phyloP scores from a whole-genome alignment of 2,113 vertebrate species.

The Ciconia maguari region DNA sequence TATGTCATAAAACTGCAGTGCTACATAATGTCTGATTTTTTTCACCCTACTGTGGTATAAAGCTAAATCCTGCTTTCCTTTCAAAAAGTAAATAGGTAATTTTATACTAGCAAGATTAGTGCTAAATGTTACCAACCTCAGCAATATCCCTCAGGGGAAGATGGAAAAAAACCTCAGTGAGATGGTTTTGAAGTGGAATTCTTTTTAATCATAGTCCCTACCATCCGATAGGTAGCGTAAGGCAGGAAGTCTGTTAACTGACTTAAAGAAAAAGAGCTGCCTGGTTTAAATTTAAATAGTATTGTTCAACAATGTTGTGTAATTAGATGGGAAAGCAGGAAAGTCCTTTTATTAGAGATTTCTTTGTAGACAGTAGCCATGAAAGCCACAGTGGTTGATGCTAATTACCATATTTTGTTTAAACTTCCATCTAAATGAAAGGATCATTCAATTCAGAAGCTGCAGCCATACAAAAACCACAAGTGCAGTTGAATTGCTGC shows the following conservation, averaged over 20 bases:
- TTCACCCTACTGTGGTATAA: background rate
- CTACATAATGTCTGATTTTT: background rate
- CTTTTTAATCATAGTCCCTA: background rate
- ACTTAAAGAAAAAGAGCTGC: conserved; percentile 27
- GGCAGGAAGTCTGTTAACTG: conserved; percentile 41
- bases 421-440: conserved; percentile 67
- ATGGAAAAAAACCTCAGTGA: background rate
- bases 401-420: conserved; percentile 73
- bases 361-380: conserved; percentile 63
- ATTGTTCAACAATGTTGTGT: conserved; percentile 59
- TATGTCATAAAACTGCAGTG: conserved; percentile 4
- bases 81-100: background rate
- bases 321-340: conserved; percentile 64
- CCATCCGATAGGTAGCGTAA: background rate
- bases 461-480: conserved; percentile 64
- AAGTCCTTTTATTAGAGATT: conserved; percentile 62
- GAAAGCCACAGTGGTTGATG: conserved; percentile 63
- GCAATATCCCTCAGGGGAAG: background rate
- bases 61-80: background rate
- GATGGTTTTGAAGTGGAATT: background rate
- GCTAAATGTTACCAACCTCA: background rate
- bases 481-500: conserved; percentile 64
- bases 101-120: background rate
- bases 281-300: conserved; percentile 64
- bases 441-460: conserved; percentile 61